Base-by-base conservation (phyloP, 2,888 invertebrate genomes). In the Pyrgus malvae region DNA sequence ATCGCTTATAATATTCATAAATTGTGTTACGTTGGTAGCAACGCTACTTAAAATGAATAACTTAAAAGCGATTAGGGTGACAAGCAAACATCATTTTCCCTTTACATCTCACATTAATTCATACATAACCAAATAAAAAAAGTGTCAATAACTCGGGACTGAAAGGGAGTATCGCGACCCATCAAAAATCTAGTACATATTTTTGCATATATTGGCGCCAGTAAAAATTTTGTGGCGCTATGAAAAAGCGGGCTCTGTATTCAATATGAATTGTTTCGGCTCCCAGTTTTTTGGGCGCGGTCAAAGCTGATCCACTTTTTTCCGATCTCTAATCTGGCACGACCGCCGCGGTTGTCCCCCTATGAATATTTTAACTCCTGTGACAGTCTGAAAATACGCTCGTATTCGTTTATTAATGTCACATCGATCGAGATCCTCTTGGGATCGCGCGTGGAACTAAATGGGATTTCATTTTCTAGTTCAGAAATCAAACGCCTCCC, bases 391-490 rank as follows among this genome's bases (percentile, higher is more conserved):
- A 83, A 85, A 82, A 81, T 80, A 79, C 78, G 74, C 69, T 70
- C 65, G 69, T 70, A 64, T 69, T 76, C 80, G 76, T 85, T 83
- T 84, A 85, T 85, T 86, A 86, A 86, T 83, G 79, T 79, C 69
- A 62, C 68, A 80, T 78, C 80, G 82, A 82, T 83, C 74, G 70
- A 9, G 59, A 58, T 59, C 64, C 60, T 48, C 76, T 72, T 73
- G 75, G 83, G 80, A 78, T 58, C 53, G 58, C 60, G 69, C 72
- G 66, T 65, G 64, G 69, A 73, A 74, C 78, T 83, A 81, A 83
- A 85, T 80, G 76, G 76, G 78, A 79, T 84, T 87, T 82, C 78
- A 84, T 88, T 87, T 88, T 87, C 87, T 88, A 86, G 82, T 87
- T 80, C 79, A 83, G 74, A 71, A 81, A 79, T 84, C 84, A 87